Percentiles rank a stretch among this genome's conserved stretches.
Evolutionary conservation across 2,797 vertebrate species (phyloP).

Genomic region (Phrynocephalus vlangalii): DNA sequence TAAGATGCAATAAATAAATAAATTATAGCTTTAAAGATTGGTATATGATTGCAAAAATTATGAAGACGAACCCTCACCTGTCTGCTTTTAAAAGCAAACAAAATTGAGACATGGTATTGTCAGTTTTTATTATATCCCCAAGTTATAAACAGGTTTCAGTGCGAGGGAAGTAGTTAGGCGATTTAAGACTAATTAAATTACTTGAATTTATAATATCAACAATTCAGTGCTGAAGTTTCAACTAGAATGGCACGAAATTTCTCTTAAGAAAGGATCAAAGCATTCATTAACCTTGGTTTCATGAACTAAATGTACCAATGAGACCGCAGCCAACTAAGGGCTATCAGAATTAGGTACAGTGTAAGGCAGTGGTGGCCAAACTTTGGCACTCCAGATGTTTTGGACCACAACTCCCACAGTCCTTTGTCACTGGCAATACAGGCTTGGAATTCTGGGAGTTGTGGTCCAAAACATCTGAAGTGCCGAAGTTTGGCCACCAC

Average conservation of each 20-base stretch:
- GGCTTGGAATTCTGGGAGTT: too few relatives aligned
- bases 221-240: background rate
- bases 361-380: too few relatives aligned
- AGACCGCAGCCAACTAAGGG: background rate
- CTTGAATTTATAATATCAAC: background rate
- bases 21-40: background rate
- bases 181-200: background rate
- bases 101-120: background rate
- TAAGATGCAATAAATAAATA: conserved; percentile 40
- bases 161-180: conserved; percentile 11
- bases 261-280: conserved; percentile 35
- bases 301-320: background rate
- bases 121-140: conserved; percentile 18
- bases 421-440: too few relatives aligned
- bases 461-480: too few relatives aligned
- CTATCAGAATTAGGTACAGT: background rate
- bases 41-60: conserved; percentile 10
- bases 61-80: background rate
- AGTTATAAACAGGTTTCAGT: background rate
- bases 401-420: too few relatives aligned
- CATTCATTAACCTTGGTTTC: background rate
- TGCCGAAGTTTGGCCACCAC: too few relatives aligned
- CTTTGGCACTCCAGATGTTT: too few relatives aligned
- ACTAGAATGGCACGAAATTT: conserved; percentile 14
- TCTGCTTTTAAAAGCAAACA: background rate